Conservation (phyloP, 2,113 vertebrate genomes). For the Tachysurus vachellii region DNA sequence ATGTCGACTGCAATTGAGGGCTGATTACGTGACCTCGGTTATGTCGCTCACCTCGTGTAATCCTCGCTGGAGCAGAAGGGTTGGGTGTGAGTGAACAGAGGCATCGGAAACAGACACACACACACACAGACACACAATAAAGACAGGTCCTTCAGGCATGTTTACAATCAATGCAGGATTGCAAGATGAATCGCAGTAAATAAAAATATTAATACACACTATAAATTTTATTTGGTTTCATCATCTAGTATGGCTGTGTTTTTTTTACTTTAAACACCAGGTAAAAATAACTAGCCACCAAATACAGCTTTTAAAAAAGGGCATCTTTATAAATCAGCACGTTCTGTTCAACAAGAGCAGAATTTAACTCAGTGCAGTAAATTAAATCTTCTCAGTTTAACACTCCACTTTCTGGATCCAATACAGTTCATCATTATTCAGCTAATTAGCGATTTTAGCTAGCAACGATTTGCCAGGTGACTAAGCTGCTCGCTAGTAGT, state of each 20-base stretch:
- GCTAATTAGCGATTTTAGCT: neutral
- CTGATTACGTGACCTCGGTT: conserved; percentile 18
- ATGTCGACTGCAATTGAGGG: conserved; percentile 2
- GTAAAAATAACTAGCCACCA: neutral
- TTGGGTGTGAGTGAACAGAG: neutral
- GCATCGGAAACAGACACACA: neutral
- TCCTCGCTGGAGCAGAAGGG: conserved; percentile 15
- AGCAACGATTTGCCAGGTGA: too few species aligned
- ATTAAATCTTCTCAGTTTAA: neutral
- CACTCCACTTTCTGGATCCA: neutral
- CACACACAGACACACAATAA: conserved; percentile 1
- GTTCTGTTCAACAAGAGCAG: neutral
- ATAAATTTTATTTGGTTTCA: neutral
- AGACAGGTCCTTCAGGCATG: neutral
- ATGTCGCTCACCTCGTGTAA: neutral
- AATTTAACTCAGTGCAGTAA: neutral
- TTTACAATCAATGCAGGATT: neutral
- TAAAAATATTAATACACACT: neutral
- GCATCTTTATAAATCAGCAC: neutral
- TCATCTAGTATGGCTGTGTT: neutral
- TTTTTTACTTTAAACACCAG: neutral
- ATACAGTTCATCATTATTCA: neutral
- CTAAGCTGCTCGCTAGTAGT: too few species aligned
- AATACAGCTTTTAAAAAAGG: neutral
- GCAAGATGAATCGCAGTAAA: neutral